Percentiles rank a stretch among this genome's conserved stretches.
phyloP scores from a whole-genome alignment of 1,140 invertebrate genomes.

The Coelopa frigida region DNA sequence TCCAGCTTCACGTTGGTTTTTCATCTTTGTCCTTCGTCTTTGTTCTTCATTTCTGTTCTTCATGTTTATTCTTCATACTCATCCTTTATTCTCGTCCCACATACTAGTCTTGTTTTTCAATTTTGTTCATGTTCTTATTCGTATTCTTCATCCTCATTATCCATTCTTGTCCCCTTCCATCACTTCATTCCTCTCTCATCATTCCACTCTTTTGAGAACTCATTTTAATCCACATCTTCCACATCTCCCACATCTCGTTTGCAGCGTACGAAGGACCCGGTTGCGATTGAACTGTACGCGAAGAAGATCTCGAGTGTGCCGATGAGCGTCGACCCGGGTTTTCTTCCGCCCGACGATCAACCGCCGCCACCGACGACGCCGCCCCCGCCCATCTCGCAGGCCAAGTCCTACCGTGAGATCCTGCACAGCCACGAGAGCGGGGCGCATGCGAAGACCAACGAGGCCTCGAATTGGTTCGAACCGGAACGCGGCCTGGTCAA shows the following conservation, averaged over 20 bases:
- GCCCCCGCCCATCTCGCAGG: constrained; percentile 14
- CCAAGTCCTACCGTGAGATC: constrained; percentile 33
- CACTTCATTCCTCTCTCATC: constrained; percentile 17
- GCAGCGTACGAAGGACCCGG: constrained; percentile 52
- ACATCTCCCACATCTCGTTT: not conserved
- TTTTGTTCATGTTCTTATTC: too few species aligned
- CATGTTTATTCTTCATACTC: too few species aligned
- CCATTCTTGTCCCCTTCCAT: constrained; percentile 17
- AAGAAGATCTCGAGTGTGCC: constrained; percentile 38
- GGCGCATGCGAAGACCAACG: constrained; percentile 36
- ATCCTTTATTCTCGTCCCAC: too few species aligned
- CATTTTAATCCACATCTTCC: constrained; percentile 18
- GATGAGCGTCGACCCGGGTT: not conserved
- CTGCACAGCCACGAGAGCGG: constrained; percentile 37
- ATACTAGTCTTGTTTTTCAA: too few species aligned
- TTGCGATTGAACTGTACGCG: constrained; percentile 48
- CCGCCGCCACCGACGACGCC: not conserved
- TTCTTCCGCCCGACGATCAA: not conserved
- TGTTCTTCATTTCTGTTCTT: too few species aligned
- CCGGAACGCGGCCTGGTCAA: constrained; percentile 44
- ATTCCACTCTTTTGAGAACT: not conserved
- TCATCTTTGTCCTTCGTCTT: too few species aligned
- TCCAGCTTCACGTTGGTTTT: too few species aligned
- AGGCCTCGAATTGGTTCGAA: constrained; percentile 34
- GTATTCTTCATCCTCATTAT: not conserved